phyloP scores from a whole-genome alignment of 2,797 vertebrate genomes.

The Esox masquinongy region DNA sequence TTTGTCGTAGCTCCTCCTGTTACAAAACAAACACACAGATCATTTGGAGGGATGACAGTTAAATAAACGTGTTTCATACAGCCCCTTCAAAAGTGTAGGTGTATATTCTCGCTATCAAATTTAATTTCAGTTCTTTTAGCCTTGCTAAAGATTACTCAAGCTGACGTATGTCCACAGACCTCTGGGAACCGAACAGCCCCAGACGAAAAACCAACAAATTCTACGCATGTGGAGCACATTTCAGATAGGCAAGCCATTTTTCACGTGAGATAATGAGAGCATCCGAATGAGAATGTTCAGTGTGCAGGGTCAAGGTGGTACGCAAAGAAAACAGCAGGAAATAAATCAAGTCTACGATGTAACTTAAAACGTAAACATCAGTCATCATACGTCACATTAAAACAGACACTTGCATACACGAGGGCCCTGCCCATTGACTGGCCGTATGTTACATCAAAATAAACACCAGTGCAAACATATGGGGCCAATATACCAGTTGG shows the following conservation, averaged over 20 bases:
- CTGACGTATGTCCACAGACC: background rate
- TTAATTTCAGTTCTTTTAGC: background rate
- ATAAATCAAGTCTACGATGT: slow-evolving; percentile 12
- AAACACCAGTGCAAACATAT: slow-evolving; percentile 30
- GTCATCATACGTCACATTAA: background rate
- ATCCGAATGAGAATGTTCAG: slow-evolving; percentile 9
- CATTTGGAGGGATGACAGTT: background rate
- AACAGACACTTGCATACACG: slow-evolving; percentile 9
- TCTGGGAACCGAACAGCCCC: slow-evolving; percentile 17
- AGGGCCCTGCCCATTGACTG: slow-evolving; percentile 1
- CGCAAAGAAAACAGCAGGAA: slow-evolving; percentile 22
- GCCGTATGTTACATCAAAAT: slow-evolving; percentile 22
- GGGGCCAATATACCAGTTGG: slow-evolving; percentile 24
- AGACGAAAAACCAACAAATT: slow-evolving; percentile 17
- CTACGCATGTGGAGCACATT: slow-evolving; percentile 18
- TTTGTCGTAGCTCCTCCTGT: slow-evolving; percentile 91
- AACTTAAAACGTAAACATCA: background rate
- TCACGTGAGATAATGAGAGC: slow-evolving; percentile 19
- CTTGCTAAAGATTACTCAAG: slow-evolving; percentile 24
- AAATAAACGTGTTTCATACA: background rate
- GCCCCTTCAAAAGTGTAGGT: background rate
- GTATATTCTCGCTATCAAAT: background rate
- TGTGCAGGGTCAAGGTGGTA: slow-evolving; percentile 16
- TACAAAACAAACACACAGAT: slow-evolving; percentile 32
- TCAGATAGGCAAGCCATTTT: slow-evolving; percentile 3